These are phyloP conservation scores for Erynnis tages DNA, from an alignment of 2,888 invertebrate genomes.

Conservation along the genomic window DNA sequence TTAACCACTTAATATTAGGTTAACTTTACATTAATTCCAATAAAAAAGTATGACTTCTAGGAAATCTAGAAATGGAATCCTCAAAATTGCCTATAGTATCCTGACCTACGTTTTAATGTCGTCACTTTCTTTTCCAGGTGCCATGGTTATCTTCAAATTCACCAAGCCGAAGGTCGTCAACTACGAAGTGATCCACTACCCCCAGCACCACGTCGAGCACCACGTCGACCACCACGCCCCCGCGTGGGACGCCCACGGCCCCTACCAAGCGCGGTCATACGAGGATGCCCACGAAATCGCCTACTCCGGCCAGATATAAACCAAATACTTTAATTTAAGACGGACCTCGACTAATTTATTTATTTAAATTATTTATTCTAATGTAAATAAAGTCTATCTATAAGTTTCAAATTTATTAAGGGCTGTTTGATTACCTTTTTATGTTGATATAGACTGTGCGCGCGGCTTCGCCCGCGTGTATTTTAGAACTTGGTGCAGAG, in stretches of 20 bases:
- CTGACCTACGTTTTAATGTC: neutral
- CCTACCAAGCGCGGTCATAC: conserved; percentile 83
- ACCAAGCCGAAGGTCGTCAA: conserved; percentile 93
- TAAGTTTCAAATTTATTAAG: conserved; percentile 62
- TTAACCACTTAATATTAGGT: no score
- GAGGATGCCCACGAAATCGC: conserved; percentile 82
- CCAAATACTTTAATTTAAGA: conserved; percentile 53
- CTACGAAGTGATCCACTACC: conserved; percentile 93
- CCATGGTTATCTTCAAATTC: conserved; percentile 92
- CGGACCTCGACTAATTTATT: conserved; percentile 75
- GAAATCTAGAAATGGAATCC: no score
- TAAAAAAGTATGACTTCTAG: no score
- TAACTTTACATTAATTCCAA: no score
- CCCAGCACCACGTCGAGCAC: conserved; percentile 86
- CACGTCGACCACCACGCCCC: conserved; percentile 82
- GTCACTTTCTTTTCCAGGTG: conserved; percentile 59
- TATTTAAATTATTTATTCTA: conserved; percentile 71
- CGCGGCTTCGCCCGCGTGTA: no score
- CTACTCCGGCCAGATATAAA: conserved; percentile 78
- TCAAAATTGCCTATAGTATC: no score
- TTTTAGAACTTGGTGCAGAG: no score
- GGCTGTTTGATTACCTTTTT: conserved; percentile 40
- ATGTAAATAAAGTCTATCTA: conserved; percentile 73
- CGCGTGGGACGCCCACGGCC: conserved; percentile 80
- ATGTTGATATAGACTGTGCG: neutral